Evolutionary conservation across 2,888 invertebrate species (phyloP).

Genomic region (Drosophila bunnanda): DNA sequence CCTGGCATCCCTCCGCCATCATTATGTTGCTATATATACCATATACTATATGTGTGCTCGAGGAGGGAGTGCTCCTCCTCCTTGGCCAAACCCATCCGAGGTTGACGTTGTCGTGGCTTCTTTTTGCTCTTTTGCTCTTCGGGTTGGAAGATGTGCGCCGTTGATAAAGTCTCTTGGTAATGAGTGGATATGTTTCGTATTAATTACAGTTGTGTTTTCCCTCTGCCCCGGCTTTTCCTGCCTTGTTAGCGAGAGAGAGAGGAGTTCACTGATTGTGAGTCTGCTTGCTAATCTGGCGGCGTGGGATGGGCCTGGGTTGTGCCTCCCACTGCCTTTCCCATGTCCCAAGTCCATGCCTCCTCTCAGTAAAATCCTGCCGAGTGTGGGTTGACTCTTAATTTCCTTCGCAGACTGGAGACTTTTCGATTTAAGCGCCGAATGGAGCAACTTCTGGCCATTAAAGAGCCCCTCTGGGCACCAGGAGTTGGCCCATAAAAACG

Average conservation of each 20-base stretch:
- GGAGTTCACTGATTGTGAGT: slow-evolving; percentile 44
- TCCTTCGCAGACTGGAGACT: slow-evolving; percentile 20
- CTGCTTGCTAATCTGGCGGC: slow-evolving; percentile 39
- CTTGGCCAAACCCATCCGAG: slow-evolving; percentile 14
- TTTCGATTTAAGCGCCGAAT: slow-evolving; percentile 33
- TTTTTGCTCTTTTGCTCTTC: slow-evolving; percentile 46
- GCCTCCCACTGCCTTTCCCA: slow-evolving; percentile 6
- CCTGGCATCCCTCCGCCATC: slow-evolving; percentile 18
- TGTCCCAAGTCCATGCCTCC: no score
- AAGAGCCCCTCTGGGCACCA: slow-evolving; percentile 17
- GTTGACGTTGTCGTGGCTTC: slow-evolving; percentile 37
- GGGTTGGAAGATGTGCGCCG: slow-evolving; percentile 50
- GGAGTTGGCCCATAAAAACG: slow-evolving; percentile 38
- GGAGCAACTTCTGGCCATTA: slow-evolving; percentile 37
- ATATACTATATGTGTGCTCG: neutral
- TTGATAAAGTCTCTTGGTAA: slow-evolving; percentile 65
- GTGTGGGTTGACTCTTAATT: slow-evolving; percentile 55
- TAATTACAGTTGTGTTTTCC: slow-evolving; percentile 63
- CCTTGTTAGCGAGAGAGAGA: slow-evolving; percentile 60
- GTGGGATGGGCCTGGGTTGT: slow-evolving; percentile 12
- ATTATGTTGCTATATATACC: slow-evolving; percentile 21
- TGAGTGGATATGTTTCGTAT: slow-evolving; percentile 70
- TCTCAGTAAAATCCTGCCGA: slow-evolving; percentile 7
- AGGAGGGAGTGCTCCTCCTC: neutral
- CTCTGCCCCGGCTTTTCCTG: slow-evolving; percentile 15